Percentiles rank a stretch among this genome's conserved stretches.
Evolutionary conservation across 64 coral and sea anemone species (phyloP).

Genomic region (Actinia equina): DNA sequence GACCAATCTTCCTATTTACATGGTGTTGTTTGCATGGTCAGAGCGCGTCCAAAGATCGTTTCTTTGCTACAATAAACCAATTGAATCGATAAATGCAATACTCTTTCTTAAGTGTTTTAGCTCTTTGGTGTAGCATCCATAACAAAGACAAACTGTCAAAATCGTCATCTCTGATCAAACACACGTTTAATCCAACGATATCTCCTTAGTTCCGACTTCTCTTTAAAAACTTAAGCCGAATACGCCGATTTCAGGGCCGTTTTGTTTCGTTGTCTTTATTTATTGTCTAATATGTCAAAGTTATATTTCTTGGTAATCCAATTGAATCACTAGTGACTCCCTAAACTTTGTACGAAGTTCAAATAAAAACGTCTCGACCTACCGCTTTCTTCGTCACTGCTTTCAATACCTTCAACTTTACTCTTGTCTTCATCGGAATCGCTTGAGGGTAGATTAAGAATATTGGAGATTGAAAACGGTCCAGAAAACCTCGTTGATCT

Average conservation of each 20-base stretch:
- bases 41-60: background rate
- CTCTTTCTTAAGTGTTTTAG: background rate
- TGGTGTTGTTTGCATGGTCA: background rate
- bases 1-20: background rate
- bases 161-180: slow-evolving; percentile 3
- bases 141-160: background rate
- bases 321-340: background rate
- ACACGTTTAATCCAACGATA: background rate
- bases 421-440: slow-evolving; percentile 37
- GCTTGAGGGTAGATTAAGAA: slow-evolving; percentile 64
- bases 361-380: background rate
- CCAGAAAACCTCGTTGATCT: slow-evolving; percentile 2
- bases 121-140: background rate
- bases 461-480: slow-evolving; percentile 83
- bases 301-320: background rate
- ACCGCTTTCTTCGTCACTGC: slow-evolving; percentile 21
- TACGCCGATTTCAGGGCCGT: background rate
- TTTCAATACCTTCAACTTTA: background rate
- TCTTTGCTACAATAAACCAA: background rate
- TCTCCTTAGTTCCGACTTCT: background rate
- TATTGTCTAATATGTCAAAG: background rate
- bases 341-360: background rate
- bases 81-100: slow-evolving; percentile 9
- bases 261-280: background rate
- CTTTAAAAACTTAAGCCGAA: background rate